These are phyloP conservation scores for Pao palembangensis DNA, from an alignment of 2,113 vertebrate species.

Conservation along the genomic window DNA sequence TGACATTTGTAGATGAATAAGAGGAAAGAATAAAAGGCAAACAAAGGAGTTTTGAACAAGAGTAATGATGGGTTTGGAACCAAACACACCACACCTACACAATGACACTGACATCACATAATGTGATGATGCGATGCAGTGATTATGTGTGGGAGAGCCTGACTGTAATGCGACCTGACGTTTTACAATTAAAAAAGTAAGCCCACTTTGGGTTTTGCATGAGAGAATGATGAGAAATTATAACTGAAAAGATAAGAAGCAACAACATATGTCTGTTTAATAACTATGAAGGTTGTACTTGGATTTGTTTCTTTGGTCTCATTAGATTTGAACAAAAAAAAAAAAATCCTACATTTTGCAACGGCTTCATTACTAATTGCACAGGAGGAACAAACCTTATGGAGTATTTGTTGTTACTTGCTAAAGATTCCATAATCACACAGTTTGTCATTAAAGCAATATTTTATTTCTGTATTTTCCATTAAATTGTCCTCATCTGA, in stretches of 20 bases:
- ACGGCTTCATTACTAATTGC: neutral
- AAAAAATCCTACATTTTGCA: neutral
- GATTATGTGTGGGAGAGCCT: slow-evolving; percentile 12
- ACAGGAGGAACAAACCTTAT: neutral
- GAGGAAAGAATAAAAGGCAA: too few species aligned
- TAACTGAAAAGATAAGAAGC: slow-evolving; percentile 13
- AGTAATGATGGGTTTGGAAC: too few species aligned
- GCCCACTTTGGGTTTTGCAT: slow-evolving; percentile 12
- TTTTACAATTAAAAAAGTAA: slow-evolving; percentile 21
- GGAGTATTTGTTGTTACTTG: neutral
- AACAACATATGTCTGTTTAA: neutral
- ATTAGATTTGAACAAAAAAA: too few species aligned
- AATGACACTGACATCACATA: neutral
- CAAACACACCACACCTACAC: too few species aligned
- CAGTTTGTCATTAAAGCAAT: slow-evolving; percentile 3
- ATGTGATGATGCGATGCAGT: slow-evolving; percentile 1
- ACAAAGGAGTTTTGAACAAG: too few species aligned
- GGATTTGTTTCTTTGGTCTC: too few species aligned
- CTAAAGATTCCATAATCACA: neutral
- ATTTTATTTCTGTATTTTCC: slow-evolving; percentile 17
- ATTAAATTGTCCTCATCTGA: slow-evolving; percentile 23
- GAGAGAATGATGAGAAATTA: slow-evolving; percentile 1
- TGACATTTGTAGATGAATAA: too few species aligned
- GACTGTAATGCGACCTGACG: slow-evolving; percentile 44
- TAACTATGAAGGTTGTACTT: too few species aligned